phyloP scores from a whole-genome alignment of 2,797 vertebrate genomes.

The Chanos chanos region DNA sequence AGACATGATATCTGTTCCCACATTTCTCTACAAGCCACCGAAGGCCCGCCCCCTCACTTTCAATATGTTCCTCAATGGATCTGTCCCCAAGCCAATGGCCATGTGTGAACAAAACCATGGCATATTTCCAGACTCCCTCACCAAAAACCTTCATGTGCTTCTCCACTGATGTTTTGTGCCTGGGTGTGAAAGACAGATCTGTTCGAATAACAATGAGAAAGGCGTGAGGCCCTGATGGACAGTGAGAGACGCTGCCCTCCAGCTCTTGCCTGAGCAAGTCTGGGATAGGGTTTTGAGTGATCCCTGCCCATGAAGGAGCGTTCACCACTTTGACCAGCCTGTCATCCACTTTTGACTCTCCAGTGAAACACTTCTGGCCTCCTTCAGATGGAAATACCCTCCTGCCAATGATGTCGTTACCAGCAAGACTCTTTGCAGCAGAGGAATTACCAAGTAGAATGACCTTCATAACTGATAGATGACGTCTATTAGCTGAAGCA shows the following conservation, averaged over 20 bases:
- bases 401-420: too few species aligned
- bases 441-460: too few species aligned
- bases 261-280: too few species aligned
- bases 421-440: too few species aligned
- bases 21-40: constrained; percentile 33
- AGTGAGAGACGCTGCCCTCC: constrained; percentile 41
- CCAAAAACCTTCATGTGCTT: constrained; percentile 27
- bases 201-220: constrained; percentile 49
- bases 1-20: constrained; percentile 37
- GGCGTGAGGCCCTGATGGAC: constrained; percentile 42
- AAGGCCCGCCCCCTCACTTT: background rate
- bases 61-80: constrained; percentile 1
- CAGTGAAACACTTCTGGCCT: too few species aligned
- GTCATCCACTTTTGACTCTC: too few species aligned
- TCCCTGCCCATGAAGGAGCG: too few species aligned
- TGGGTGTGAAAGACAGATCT: background rate
- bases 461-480: too few species aligned
- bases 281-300: too few species aligned
- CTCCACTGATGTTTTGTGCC: constrained; percentile 20
- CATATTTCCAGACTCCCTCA: constrained; percentile 5
- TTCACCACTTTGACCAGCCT: too few species aligned
- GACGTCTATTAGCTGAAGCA: too few species aligned
- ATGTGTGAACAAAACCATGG: constrained; percentile 38
- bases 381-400: too few species aligned
- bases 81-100: constrained; percentile 8